Percentiles rank a stretch among this genome's conserved stretches.
Evolutionary conservation across 2,888 invertebrate species (phyloP).

Genomic region (Deroplatys truncata): DNA sequence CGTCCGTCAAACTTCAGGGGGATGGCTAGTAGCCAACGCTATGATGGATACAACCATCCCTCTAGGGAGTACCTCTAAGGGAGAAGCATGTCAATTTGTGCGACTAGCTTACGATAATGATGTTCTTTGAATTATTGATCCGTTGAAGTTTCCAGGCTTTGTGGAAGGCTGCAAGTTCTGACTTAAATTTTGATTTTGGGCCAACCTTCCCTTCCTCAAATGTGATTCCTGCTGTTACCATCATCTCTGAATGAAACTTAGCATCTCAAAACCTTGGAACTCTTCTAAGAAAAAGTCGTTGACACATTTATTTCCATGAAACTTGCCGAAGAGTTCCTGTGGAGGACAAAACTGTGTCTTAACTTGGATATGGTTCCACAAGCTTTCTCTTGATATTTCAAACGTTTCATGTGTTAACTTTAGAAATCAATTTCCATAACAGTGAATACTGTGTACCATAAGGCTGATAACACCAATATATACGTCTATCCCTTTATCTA

Average conservation of each 20-base stretch:
- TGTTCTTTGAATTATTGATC: not conserved
- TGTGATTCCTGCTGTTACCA: not conserved
- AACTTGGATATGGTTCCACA: no score
- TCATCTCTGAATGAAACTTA: not conserved
- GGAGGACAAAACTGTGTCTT: no score
- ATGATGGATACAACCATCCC: not conserved
- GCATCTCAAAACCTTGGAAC: not conserved
- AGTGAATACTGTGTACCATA: no score
- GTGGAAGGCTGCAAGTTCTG: not conserved
- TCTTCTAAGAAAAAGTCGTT: not conserved
- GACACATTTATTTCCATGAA: no score
- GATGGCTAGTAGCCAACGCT: not conserved
- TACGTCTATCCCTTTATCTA: no score
- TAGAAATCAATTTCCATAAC: no score
- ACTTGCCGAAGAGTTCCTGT: no score
- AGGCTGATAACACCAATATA: no score
- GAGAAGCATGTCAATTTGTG: not conserved
- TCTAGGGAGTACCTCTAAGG: not conserved
- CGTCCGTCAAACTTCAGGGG: not conserved
- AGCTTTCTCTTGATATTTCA: no score
- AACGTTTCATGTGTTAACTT: no score
- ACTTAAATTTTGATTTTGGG: not conserved
- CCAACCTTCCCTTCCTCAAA: not conserved
- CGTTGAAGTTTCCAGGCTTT: not conserved
- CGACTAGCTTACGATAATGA: not conserved